A percentile compares a stretch with the other conserved stretches of the same genome.
Conservation (phyloP, 2,888 invertebrate genomes). For the Drosophila maculinotata region DNA sequence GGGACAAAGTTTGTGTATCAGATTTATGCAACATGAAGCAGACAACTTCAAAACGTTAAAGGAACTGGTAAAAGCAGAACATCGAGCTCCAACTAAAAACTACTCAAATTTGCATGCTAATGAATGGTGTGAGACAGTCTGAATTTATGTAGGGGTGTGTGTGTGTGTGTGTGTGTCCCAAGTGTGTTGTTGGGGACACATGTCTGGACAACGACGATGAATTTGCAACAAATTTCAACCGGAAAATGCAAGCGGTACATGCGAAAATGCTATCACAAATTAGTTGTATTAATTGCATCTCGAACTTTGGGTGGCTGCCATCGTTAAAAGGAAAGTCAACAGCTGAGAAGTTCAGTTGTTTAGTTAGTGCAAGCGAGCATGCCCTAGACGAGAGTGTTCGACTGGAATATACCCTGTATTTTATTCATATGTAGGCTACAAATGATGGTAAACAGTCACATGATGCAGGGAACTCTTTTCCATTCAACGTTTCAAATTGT, state of each 20-base stretch:
- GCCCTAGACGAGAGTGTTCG: background rate
- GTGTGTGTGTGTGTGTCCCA: background rate
- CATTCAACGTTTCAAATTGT: too few species aligned
- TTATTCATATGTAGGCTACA: too few species aligned
- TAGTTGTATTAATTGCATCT: conserved; percentile 39
- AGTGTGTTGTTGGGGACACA: conserved; percentile 2
- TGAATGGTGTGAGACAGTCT: conserved; percentile 52
- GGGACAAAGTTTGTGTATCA: conserved; percentile 37
- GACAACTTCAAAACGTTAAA: conserved; percentile 13
- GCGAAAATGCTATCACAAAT: conserved; percentile 15
- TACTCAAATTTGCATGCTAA: conserved; percentile 58
- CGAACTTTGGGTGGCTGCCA: conserved; percentile 30
- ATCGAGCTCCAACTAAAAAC: conserved; percentile 38
- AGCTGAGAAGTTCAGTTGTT: conserved; percentile 4
- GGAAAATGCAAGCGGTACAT: conserved; percentile 18
- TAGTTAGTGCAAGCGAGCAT: background rate
- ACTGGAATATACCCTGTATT: background rate
- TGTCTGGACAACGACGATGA: conserved; percentile 23
- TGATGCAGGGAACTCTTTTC: too few species aligned
- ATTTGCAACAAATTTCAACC: conserved; percentile 27
- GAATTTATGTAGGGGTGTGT: conserved; percentile 10
- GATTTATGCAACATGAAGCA: conserved; percentile 10
- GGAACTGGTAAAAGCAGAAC: conserved; percentile 8
- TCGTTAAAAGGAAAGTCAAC: too few species aligned
- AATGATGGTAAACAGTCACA: too few species aligned